Percentiles rank a stretch among this genome's conserved stretches.
Evolutionary conservation across 2,888 invertebrate species (phyloP).

Genomic region (Vannuccia rotundouncinata): DNA sequence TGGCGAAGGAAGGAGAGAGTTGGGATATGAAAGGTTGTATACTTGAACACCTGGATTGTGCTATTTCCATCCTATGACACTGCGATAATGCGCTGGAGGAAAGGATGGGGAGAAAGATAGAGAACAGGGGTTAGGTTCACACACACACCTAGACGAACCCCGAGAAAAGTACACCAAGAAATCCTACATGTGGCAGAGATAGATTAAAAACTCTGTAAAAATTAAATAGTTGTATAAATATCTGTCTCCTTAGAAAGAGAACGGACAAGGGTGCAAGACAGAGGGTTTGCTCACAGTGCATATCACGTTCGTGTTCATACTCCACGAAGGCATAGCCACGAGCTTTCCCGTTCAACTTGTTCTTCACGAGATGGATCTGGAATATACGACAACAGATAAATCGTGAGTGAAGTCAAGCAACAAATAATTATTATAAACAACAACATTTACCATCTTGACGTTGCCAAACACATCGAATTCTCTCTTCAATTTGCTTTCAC

Average conservation of each 20-base stretch:
- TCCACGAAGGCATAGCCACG: constrained; percentile 98
- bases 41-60: constrained; percentile 11
- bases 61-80: constrained; percentile 2
- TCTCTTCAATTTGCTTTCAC: constrained; percentile 88
- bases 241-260: background rate
- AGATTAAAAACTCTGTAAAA: no score
- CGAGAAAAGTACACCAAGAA: no score
- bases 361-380: constrained; percentile 79
- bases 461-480: constrained; percentile 97
- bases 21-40: background rate
- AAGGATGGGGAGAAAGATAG: background rate
- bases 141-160: background rate
- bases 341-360: constrained; percentile 80
- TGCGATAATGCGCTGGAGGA: no score
- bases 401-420: constrained; percentile 40
- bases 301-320: constrained; percentile 96
- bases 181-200: no score
- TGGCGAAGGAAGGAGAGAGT: background rate
- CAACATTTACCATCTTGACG: constrained; percentile 86
- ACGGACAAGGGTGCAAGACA: background rate
- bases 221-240: no score
- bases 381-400: no score
- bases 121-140: background rate
- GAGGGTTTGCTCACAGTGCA: constrained; percentile 84
- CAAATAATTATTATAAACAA: no score